Evolutionary conservation across 37 sponge, comb jelly and placozoan species (phyloP), one percentile per base, ranked within the genome.

Genomic region (Lycopodina hypogea): DNA sequence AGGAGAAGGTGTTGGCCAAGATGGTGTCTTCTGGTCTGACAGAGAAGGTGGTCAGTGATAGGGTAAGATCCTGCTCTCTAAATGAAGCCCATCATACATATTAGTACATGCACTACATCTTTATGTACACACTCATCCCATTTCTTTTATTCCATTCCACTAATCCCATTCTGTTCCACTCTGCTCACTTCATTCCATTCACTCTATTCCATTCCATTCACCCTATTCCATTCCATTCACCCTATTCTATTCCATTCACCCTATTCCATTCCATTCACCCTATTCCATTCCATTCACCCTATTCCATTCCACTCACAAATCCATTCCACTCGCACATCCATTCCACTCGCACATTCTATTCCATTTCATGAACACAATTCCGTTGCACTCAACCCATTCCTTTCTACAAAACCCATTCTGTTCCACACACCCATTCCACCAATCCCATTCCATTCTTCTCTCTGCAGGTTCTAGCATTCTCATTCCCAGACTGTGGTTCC

Each of bases 11-110:
- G 56, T 74, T 96, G 60, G 89, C 87, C 30, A 96, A 96, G 76
- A 96, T 96, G 97, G 92, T 96, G 34, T 91, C 85, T n/a, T 85
- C 89, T 42, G 97, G 97, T 0, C 83, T 96, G 22, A 85, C 94
- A 15, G 97, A 96, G 41, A 96, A 88, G 56, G 97, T 96, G 22
- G 75, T 79, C 1, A 6, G 53, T 19, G 97, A 96, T 76, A 85
- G 84, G 84, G 92, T 83, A 41, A 39, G 69, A 15, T 21, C 4
- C 12, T 23, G 15, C n/a, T 12, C 28, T 12, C n/a, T 17, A 6
- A 4, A 59, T 35, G 39, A 6, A 26, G 2, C 30, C 4, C 28
- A 17, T 3, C 6, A 12, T 59, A 23, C n/a, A 23, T 59, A 12
- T 23, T 4, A 17, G n/a, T 19, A 12, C 17, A 19, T 53, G 17